A percentile compares a stretch with the other conserved stretches of the same genome.
Conservation (phyloP, 1,140 invertebrate species). For the Carposina sasakii region DNA sequence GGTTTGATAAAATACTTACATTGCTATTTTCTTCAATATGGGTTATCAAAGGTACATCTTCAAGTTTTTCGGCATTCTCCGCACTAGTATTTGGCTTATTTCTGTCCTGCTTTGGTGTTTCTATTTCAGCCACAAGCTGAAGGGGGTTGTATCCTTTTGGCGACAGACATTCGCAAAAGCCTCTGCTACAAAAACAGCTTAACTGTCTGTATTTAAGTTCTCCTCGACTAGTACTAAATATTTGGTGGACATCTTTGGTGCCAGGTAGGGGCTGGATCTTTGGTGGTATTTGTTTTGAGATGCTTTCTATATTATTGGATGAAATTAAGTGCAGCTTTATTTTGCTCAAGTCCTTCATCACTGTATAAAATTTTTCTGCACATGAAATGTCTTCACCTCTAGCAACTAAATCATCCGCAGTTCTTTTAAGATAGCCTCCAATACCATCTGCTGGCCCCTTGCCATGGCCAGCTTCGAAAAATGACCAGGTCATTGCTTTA, state of each 20-base stretch:
- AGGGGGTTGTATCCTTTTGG: not conserved
- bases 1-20: not conserved
- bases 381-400: not conserved
- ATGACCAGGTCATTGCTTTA: slow-evolving; percentile 4
- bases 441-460: slow-evolving; percentile 1
- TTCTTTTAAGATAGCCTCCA: not conserved
- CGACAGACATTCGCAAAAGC: not conserved
- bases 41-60: not conserved
- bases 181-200: slow-evolving; percentile 4
- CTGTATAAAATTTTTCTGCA: too few species aligned
- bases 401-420: not conserved
- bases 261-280: not conserved
- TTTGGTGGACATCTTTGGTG: slow-evolving; percentile 9
- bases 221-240: not conserved
- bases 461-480: slow-evolving; percentile 5
- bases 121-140: not conserved
- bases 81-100: not conserved
- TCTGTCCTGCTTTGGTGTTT: not conserved
- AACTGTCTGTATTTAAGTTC: slow-evolving; percentile 5
- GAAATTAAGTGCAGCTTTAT: not conserved
- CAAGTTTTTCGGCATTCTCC: not conserved
- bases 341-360: not conserved
- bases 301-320: not conserved
- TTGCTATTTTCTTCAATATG: not conserved
- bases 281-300: not conserved